These are phyloP conservation scores for Cottoperca gobio DNA, from an alignment of 2,797 vertebrate genomes.

Conservation along the genomic window DNA sequence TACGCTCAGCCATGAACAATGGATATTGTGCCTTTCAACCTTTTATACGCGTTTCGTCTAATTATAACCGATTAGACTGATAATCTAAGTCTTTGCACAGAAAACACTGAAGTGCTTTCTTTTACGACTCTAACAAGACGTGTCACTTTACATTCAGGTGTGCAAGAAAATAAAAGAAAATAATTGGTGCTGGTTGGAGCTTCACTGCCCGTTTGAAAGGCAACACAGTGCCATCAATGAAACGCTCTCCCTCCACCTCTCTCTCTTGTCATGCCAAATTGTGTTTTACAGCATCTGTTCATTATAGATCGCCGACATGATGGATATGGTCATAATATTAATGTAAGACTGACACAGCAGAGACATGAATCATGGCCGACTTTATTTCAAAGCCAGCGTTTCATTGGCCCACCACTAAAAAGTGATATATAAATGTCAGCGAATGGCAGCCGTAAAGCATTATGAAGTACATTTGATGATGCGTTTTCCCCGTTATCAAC, in stretches of 20 bases:
- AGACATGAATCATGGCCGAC: conserved; percentile 87
- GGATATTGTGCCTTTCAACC: too few species aligned
- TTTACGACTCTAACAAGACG: background rate
- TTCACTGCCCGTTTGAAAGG: conserved; percentile 27
- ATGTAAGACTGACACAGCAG: conserved; percentile 86
- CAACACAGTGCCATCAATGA: conserved; percentile 54
- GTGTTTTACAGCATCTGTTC: conserved; percentile 87
- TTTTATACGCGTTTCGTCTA: too few species aligned
- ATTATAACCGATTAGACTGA: too few species aligned
- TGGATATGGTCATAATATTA: conserved; percentile 90
- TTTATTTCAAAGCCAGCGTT: conserved; percentile 86
- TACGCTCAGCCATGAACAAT: too few species aligned
- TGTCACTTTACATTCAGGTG: background rate
- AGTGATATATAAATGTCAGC: conserved; percentile 89
- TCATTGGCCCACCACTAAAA: conserved; percentile 86
- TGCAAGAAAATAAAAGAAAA: background rate
- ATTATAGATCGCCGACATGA: conserved; percentile 87
- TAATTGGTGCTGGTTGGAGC: background rate
- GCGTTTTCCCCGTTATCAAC: conserved; percentile 83
- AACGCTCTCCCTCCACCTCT: conserved; percentile 53
- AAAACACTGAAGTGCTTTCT: background rate
- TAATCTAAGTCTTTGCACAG: too few species aligned
- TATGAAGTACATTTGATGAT: conserved; percentile 84
- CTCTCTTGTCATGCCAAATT: conserved; percentile 80
- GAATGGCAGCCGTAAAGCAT: conserved; percentile 82